Conservation (phyloP, 2,797 vertebrate genomes). For the Bothrops alternatus region DNA sequence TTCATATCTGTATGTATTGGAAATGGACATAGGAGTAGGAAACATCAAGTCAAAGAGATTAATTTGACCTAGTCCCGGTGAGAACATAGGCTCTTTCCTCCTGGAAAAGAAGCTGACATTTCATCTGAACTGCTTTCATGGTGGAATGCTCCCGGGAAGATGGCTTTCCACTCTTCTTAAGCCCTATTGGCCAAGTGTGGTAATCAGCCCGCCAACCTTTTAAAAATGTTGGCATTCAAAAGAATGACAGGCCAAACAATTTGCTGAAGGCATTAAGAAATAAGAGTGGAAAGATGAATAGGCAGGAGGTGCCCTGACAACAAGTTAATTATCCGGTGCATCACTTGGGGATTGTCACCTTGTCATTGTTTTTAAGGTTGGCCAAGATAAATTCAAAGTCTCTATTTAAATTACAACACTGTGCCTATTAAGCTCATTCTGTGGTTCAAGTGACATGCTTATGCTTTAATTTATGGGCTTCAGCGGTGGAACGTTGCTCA, state of each 20-base stretch:
- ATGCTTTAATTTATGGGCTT: conserved; percentile 41
- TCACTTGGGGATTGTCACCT: conserved; percentile 48
- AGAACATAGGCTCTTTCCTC: background rate
- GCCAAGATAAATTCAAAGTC: conserved; percentile 49
- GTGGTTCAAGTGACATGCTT: conserved; percentile 38
- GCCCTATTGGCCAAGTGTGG: background rate
- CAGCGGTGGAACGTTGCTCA: conserved; percentile 36
- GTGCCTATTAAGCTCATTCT: conserved; percentile 44
- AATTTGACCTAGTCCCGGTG: background rate
- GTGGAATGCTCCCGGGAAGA: background rate
- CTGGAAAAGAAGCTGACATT: conserved; percentile 14
- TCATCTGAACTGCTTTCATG: conserved; percentile 1
- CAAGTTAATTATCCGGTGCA: conserved; percentile 40
- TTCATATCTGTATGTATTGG: background rate
- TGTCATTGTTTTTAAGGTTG: conserved; percentile 34
- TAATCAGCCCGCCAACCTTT: conserved; percentile 24
- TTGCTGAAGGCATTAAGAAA: conserved; percentile 20
- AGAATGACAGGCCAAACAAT: conserved; percentile 25
- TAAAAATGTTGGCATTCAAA: conserved; percentile 21
- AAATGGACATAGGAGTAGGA: background rate
- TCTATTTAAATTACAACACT: conserved; percentile 54
- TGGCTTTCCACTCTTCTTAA: conserved; percentile 23
- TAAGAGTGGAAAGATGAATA: conserved; percentile 27
- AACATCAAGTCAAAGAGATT: background rate
- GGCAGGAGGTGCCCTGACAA: conserved; percentile 36